Evolutionary conservation across 1,140 invertebrate genomes (phyloP).

Genomic region (Calephelis nemesis): DNA sequence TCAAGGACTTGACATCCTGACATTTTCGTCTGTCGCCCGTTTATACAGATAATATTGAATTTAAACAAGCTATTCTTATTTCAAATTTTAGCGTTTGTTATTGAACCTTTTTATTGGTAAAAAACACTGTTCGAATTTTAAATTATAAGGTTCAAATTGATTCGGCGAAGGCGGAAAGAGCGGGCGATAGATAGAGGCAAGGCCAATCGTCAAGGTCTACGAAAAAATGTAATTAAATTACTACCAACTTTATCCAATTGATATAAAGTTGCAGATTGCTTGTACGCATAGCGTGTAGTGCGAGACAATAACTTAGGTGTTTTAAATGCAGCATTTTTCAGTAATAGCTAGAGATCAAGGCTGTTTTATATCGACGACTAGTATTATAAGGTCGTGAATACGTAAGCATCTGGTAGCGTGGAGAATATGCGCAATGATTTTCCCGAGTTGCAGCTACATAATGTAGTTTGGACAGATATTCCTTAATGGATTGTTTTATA

Average conservation of each 20-base stretch:
- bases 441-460: background rate
- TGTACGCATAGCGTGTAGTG: conserved; percentile 32
- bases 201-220: conserved; percentile 70
- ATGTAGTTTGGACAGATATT: too few species aligned
- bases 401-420: conserved; percentile 24
- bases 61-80: background rate
- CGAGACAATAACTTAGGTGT: conserved; percentile 70
- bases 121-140: conserved; percentile 42
- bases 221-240: conserved; percentile 45
- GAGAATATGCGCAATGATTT: conserved; percentile 20
- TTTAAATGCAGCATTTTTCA: conserved; percentile 76
- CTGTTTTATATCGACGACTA: conserved; percentile 40
- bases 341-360: conserved; percentile 76
- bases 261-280: conserved; percentile 44
- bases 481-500: too few species aligned
- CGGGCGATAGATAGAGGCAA: conserved; percentile 71
- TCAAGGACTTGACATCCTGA: background rate
- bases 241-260: conserved; percentile 47
- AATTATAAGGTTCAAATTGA: conserved; percentile 74
- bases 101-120: conserved; percentile 17
- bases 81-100: conserved; percentile 10
- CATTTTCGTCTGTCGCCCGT: background rate
- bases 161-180: conserved; percentile 77
- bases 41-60: conserved; percentile 8
- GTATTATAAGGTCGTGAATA: conserved; percentile 39